Percentiles rank a stretch among this genome's conserved stretches.
Conservation (phyloP, 2,888 invertebrate species). For the Metalampra italica region DNA sequence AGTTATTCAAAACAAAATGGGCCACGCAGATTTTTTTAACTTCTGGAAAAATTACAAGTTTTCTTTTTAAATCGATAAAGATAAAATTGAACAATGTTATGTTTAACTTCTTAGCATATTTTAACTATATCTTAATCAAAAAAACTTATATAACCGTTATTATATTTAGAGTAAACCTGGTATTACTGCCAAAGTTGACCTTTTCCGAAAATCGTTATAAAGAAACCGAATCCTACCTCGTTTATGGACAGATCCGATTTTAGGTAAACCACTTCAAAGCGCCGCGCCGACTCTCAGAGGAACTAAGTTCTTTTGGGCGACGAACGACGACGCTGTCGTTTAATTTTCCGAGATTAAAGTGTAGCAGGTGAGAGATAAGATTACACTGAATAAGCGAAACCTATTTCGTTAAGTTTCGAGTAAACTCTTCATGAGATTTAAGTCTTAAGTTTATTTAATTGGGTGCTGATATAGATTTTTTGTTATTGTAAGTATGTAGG, state of each 20-base stretch:
- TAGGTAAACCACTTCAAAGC: neutral
- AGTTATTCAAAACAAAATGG: too few relatives aligned
- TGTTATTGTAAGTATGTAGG: too few relatives aligned
- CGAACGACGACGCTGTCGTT: neutral
- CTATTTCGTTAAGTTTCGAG: constrained; percentile 13
- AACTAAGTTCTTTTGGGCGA: neutral
- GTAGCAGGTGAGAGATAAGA: neutral
- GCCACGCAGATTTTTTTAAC: too few relatives aligned
- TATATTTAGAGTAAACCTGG: too few relatives aligned
- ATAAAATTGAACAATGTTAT: too few relatives aligned
- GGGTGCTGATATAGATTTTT: too few relatives aligned
- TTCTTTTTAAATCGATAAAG: too few relatives aligned
- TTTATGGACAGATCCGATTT: neutral
- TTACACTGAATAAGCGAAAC: constrained; percentile 12
- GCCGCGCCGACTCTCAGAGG: neutral
- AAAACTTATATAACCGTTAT: too few relatives aligned
- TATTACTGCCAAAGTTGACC: neutral
- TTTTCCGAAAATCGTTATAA: neutral
- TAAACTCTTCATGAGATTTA: constrained; percentile 18
- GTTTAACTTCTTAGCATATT: too few relatives aligned
- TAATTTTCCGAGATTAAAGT: neutral
- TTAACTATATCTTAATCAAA: too few relatives aligned
- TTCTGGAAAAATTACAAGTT: too few relatives aligned
- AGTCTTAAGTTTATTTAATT: too few relatives aligned
- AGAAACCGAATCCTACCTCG: neutral